Evolutionary conservation across 1,140 invertebrate genomes (phyloP).

Genomic region (Oncopeltus fasciatus): DNA sequence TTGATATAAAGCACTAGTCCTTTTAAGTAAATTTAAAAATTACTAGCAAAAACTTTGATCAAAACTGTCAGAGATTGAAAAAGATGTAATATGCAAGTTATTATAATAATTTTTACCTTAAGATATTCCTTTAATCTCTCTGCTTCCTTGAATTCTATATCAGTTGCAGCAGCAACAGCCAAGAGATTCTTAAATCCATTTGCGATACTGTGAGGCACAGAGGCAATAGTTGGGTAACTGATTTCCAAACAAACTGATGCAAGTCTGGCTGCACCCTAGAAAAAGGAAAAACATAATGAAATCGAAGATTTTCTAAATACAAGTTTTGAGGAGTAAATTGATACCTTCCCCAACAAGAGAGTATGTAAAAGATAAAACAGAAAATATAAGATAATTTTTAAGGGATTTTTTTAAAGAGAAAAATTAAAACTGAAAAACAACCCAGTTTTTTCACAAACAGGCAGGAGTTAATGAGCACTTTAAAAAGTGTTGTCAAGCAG

Average conservation of each 20-base stretch:
- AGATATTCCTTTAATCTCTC: slow-evolving; percentile 80
- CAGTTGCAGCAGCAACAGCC: slow-evolving; percentile 88
- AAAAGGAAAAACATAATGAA: no score
- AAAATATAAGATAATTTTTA: no score
- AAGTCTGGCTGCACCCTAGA: slow-evolving; percentile 73
- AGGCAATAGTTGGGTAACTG: slow-evolving; percentile 91
- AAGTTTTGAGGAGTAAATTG: no score
- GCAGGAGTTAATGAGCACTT: neutral
- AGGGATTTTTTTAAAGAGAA: no score
- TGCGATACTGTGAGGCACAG: slow-evolving; percentile 89
- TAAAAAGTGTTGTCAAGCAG: neutral
- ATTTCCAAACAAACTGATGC: slow-evolving; percentile 87
- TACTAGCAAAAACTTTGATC: no score
- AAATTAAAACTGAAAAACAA: no score
- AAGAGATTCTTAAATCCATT: slow-evolving; percentile 97
- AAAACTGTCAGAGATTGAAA: no score
- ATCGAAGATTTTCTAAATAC: no score
- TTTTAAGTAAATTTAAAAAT: neutral
- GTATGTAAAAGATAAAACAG: no score
- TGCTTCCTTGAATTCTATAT: slow-evolving; percentile 89
- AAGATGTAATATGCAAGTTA: no score
- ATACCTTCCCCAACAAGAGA: no score
- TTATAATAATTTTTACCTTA: slow-evolving; percentile 47
- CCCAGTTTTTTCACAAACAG: no score
- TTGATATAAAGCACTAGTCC: neutral